A percentile compares a stretch with the other conserved stretches of the same genome.
Evolutionary conservation across 2,888 invertebrate species (phyloP).

Genomic region (Hirtodrosophila trivittata): DNA sequence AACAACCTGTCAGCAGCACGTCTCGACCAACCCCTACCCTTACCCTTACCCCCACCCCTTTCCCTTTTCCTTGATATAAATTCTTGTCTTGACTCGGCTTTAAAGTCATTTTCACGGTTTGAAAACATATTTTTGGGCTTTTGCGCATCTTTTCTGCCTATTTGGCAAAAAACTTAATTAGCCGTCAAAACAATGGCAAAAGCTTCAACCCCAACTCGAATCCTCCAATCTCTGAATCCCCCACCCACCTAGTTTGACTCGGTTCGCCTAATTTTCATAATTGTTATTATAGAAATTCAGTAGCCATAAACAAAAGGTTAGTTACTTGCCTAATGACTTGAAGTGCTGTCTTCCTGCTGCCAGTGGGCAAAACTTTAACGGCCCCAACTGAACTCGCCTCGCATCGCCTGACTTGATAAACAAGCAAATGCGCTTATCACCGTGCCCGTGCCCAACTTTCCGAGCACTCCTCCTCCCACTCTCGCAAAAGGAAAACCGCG

Average conservation of each 20-base stretch:
- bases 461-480: slow-evolving; percentile 7
- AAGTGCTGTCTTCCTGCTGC: slow-evolving; percentile 45
- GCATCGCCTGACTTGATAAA: slow-evolving; percentile 64
- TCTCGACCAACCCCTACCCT: no score
- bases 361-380: slow-evolving; percentile 41
- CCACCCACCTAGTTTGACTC: slow-evolving; percentile 5
- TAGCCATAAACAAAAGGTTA: slow-evolving; percentile 80
- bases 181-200: slow-evolving; percentile 71
- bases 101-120: slow-evolving; percentile 53
- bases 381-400: slow-evolving; percentile 2
- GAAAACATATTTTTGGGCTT: slow-evolving; percentile 58
- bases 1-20: slow-evolving; percentile 41
- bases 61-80: no score
- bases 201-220: slow-evolving; percentile 5
- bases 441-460: slow-evolving; percentile 39
- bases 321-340: slow-evolving; percentile 79
- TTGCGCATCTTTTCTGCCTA: slow-evolving; percentile 64
- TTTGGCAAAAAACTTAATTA: slow-evolving; percentile 80
- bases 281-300: slow-evolving; percentile 79
- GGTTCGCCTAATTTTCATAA: slow-evolving; percentile 76
- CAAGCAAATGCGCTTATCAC: slow-evolving; percentile 78
- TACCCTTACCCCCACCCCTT: no score
- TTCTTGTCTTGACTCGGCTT: no score
- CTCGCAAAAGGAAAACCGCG: no score
- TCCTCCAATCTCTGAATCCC: background rate